Conservation (phyloP, 2,888 invertebrate genomes). For the Lycaena phlaeas region DNA sequence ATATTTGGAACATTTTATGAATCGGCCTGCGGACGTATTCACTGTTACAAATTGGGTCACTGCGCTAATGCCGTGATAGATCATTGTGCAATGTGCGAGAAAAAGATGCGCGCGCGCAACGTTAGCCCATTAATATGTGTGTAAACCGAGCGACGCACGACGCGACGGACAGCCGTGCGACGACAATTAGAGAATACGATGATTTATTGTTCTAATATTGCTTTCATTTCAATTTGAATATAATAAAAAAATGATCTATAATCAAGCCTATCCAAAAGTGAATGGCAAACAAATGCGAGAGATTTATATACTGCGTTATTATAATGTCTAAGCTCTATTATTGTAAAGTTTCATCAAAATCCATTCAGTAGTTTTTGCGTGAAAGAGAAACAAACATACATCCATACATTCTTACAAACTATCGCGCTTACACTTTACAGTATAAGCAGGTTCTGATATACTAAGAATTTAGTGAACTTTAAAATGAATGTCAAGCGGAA, state of each 20-base stretch:
- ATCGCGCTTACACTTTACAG: too few species aligned
- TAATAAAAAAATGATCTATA: not conserved
- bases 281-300: too few species aligned
- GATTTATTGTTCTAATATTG: not conserved
- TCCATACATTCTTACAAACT: too few species aligned
- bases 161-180: not conserved
- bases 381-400: too few species aligned
- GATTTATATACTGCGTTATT: too few species aligned
- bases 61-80: conserved; percentile 4
- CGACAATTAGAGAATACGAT: not conserved
- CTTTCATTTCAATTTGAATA: not conserved
- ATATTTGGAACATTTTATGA: too few species aligned
- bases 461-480: too few species aligned
- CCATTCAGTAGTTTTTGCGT: too few species aligned
- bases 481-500: conserved; percentile 4
- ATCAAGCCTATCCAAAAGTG: too few species aligned
- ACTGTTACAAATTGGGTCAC: not conserved
- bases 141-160: not conserved
- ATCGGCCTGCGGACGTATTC: not conserved
- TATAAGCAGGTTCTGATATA: too few species aligned
- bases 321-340: too few species aligned
- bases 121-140: not conserved
- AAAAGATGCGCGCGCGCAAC: conserved; percentile 1
- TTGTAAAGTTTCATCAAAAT: too few species aligned
- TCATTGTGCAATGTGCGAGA: not conserved